Conservation (phyloP, 2,888 invertebrate species). For the Lasioglossum calceatum region DNA sequence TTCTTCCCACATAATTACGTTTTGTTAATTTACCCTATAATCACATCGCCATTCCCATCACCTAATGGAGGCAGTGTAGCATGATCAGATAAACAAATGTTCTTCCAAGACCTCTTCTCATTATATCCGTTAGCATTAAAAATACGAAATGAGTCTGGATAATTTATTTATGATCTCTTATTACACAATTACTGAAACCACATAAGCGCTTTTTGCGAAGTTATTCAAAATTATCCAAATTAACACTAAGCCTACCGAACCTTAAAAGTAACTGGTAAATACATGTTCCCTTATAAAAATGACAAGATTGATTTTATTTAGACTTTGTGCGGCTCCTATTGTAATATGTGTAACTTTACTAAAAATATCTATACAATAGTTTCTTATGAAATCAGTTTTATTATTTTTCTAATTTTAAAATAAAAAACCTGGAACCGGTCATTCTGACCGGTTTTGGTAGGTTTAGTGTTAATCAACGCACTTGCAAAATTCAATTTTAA, state of each 20-base stretch:
- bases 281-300: too few species aligned
- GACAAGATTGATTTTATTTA: too few species aligned
- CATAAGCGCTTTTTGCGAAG: neutral
- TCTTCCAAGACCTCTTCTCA: neutral
- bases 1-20: neutral
- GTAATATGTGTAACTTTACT: too few species aligned
- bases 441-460: too few species aligned
- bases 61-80: neutral
- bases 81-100: slow-evolving; percentile 7
- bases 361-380: too few species aligned
- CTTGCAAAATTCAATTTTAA: neutral
- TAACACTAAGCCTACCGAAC: too few species aligned
- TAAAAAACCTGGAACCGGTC: too few species aligned
- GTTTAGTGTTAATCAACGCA: neutral
- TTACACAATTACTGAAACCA: neutral
- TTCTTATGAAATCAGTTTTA: too few species aligned
- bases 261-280: too few species aligned
- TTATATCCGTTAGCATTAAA: neutral
- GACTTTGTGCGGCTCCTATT: too few species aligned
- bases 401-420: too few species aligned
- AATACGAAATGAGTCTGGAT: neutral
- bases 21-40: neutral
- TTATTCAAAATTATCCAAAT: too few species aligned
- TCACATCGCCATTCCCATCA: slow-evolving; percentile 1
- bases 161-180: neutral